Evolutionary conservation across 2,113 vertebrate species (phyloP), one percentile per base, ranked within the genome.

Genomic region (Daubentonia madagascariensis): DNA sequence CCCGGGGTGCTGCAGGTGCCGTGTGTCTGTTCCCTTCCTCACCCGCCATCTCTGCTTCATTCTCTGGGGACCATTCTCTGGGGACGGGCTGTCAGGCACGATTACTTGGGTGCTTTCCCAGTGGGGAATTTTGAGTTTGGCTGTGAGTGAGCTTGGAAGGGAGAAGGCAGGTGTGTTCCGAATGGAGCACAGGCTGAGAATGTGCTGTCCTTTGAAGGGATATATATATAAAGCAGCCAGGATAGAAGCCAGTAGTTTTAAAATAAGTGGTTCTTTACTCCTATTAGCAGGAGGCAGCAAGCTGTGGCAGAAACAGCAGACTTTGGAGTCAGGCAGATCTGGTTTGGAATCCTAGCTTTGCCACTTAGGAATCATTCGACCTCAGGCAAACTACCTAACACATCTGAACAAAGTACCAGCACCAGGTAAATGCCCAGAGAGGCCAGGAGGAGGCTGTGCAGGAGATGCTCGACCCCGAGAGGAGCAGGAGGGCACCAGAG

Each of bases 1-100:
- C 3, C 25, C 22, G 35, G 10, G n/a, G 37, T 5, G 14, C 23
- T n/a, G 50, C 12, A 35, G 17, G 17, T 12, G 32, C 6, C 6
- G 59, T 54, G 35, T 45, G 3, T 25, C 48, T 5, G 18, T 45
- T 14, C 61, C 0, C 0, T 2, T 80, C 63, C 57, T 37, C 1
- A 6, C 4, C 18, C 17, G 17, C 9, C 1, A 0, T 40, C 68
- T 43, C 16, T 20, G 10, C n/a, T 35, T 35, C 23, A 0, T 25
- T n/a, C 54, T 73, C 45, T 59, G 17, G 70, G 54, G 50, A 63
- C 6, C 23, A 0, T 25, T n/a, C 54, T 73, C 45, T 59, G 17
- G 70, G 54, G 50, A 63, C 6, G 72, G n/a, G 79, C 30, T 32
- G 32, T 22, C 40, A 2, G 1, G 68, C 40, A 11, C 3, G 12